Base-by-base conservation (phyloP, 2,888 invertebrate genomes). In the Choreutis nemorana region DNA sequence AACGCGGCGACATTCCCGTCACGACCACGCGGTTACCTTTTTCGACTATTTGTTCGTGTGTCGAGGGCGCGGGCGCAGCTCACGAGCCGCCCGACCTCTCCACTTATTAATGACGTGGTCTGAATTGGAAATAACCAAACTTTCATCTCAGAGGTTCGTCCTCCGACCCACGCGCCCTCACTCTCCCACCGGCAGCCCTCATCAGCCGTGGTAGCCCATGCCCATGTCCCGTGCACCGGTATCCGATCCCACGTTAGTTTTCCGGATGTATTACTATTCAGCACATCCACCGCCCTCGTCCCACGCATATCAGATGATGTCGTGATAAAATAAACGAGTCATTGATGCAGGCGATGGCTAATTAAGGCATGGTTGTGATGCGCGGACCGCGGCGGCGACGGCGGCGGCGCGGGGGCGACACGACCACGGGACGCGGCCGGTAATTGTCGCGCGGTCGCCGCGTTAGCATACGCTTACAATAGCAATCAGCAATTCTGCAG, bases 391-490 rank as follows among this genome's bases (percentile, higher is more conserved):
- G 44, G 12, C n/a, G n/a, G 46, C 31, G 49, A 48, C 60, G n/a
- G n/a, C 55, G 63, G 55, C 55, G 49, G 32, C 23, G 53, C 37
- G 44, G 12, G n/a, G n/a, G 46, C 31, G 49, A 48, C 60, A 58
- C 60, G 61, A 58, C 58, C 44, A 46, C 47, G 50, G 44, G 46
- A 48, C 50, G 43, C 50, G 45, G 42, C 45, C 32, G 48, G 55
- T 72, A 72, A 72, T 72, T 62, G 65, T 55, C 48, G 70, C 63
- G 72, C 71, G 65, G 57, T 48, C 60, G 30, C 42, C 45, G 52
- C 55, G 49, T 75, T 72, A 61, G 53, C 77, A 77, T 75, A 68
- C 63, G 73, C n/a, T 77, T 73, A 70, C 63, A 64, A 73, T 70
- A 61, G 49, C 44, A 62, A 72, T 70, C 58, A 63, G 54, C 57